Percentiles rank a stretch among this genome's conserved stretches.
Conservation (phyloP, 2,888 invertebrate species). For the Malthinus seriepunctatus region DNA sequence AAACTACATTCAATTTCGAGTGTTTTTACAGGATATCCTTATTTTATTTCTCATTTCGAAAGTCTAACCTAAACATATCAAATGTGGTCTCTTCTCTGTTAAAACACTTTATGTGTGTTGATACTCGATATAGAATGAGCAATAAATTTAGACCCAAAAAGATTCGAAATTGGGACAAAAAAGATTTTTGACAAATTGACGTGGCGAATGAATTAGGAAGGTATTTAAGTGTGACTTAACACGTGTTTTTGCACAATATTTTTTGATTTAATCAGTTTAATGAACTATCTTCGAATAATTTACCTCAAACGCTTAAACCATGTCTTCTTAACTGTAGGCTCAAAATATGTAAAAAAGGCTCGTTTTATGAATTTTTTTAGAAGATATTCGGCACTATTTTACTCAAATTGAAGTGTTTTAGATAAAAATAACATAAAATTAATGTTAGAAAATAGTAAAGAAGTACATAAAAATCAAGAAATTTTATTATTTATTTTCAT, state of each 20-base stretch:
- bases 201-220: background rate
- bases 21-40: slow-evolving; percentile 43
- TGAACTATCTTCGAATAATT: background rate
- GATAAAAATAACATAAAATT: too few relatives aligned
- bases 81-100: too few relatives aligned
- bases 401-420: too few relatives aligned
- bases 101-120: too few relatives aligned
- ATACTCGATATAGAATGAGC: background rate
- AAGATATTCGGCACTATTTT: too few relatives aligned
- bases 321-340: background rate
- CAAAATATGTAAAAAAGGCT: background rate
- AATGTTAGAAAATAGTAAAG: too few relatives aligned
- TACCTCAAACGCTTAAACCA: background rate
- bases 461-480: too few relatives aligned
- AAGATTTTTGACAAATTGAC: background rate
- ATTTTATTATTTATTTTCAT: too few relatives aligned
- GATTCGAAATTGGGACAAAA: background rate
- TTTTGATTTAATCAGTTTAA: background rate
- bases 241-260: background rate
- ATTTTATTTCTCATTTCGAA: background rate
- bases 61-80: background rate
- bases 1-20: slow-evolving; percentile 35
- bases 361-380: background rate
- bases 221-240: background rate
- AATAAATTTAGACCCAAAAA: background rate